A percentile compares a stretch with the other conserved stretches of the same genome.
phyloP scores from a whole-genome alignment of 2,113 vertebrate species.

The Corythoichthys haematopterus region DNA sequence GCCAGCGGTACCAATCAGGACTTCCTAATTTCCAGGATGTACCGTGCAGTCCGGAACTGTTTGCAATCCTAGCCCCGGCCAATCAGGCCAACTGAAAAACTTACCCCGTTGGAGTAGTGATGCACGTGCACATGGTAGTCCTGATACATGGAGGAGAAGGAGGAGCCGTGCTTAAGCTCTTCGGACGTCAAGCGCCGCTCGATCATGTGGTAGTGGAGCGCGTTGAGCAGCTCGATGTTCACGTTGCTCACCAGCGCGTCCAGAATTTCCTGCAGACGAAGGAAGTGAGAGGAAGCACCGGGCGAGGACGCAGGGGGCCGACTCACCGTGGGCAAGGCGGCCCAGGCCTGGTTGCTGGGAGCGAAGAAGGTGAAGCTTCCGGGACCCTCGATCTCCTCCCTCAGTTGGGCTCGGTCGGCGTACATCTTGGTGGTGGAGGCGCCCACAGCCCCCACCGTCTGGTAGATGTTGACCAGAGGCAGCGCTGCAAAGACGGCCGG shows the following conservation, averaged over 20 bases:
- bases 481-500: conserved; percentile 70
- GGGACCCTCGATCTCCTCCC: conserved; percentile 86
- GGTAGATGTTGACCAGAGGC: conserved; percentile 90
- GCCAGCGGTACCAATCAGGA: too few species aligned
- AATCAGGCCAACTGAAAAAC: too few species aligned
- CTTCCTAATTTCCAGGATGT: too few species aligned
- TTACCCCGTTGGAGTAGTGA: conserved; percentile 92
- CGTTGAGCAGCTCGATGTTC: conserved; percentile 95
- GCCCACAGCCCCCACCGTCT: conserved; percentile 85
- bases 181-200: conserved; percentile 85
- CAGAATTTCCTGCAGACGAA: conserved; percentile 83
- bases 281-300: too few species aligned
- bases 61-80: too few species aligned
- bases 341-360: conserved; percentile 93
- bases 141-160: conserved; percentile 93
- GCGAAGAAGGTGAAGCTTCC: conserved; percentile 96
- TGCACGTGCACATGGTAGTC: conserved; percentile 88
- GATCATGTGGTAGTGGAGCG: conserved; percentile 97
- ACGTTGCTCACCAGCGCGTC: conserved; percentile 96
- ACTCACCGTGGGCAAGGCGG: conserved; percentile 77
- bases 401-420: conserved; percentile 83
- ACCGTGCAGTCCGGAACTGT: too few species aligned
- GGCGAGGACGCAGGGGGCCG: too few species aligned
- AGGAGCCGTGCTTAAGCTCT: conserved; percentile 83
- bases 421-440: conserved; percentile 92